Percentiles rank a stretch among this genome's conserved stretches.
phyloP scores from a whole-genome alignment of 2,113 vertebrate species.

The Paralichthys olivaceus region DNA sequence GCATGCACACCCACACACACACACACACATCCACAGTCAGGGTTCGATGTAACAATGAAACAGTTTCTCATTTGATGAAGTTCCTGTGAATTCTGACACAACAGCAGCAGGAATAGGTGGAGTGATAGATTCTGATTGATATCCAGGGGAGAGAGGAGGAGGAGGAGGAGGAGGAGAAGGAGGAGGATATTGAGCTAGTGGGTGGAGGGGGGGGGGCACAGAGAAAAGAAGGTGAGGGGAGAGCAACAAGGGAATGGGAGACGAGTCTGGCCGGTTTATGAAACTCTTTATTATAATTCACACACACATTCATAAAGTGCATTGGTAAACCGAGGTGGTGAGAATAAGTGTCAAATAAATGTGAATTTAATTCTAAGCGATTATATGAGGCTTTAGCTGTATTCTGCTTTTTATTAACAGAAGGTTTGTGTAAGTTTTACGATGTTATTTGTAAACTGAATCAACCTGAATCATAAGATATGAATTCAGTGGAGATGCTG shows the following conservation, averaged over 20 bases:
- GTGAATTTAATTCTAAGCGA: no score
- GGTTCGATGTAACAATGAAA: conserved; percentile 78
- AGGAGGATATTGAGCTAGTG: background rate
- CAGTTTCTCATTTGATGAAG: conserved; percentile 77
- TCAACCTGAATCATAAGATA: no score
- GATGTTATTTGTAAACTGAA: no score
- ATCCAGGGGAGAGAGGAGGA: conserved; percentile 74
- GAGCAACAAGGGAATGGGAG: background rate
- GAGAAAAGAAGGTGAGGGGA: background rate
- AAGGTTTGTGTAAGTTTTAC: no score
- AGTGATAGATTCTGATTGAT: conserved; percentile 85
- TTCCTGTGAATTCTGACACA: conserved; percentile 84
- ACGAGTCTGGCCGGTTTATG: background rate
- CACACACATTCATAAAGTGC: no score
- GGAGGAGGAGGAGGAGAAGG: conserved; percentile 13
- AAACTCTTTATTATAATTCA: no score
- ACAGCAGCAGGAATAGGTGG: conserved; percentile 75
- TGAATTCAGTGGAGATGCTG: no score
- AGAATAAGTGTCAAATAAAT: no score
- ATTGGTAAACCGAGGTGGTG: no score
- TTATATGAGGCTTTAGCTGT: no score
- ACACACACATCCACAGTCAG: conserved; percentile 64
- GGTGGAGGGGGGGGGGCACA: background rate
- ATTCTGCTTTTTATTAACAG: no score
- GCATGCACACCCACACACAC: conserved; percentile 34